Base-by-base conservation (phyloP, 2,888 invertebrate species). In the Ormyrus nitidulus region DNA sequence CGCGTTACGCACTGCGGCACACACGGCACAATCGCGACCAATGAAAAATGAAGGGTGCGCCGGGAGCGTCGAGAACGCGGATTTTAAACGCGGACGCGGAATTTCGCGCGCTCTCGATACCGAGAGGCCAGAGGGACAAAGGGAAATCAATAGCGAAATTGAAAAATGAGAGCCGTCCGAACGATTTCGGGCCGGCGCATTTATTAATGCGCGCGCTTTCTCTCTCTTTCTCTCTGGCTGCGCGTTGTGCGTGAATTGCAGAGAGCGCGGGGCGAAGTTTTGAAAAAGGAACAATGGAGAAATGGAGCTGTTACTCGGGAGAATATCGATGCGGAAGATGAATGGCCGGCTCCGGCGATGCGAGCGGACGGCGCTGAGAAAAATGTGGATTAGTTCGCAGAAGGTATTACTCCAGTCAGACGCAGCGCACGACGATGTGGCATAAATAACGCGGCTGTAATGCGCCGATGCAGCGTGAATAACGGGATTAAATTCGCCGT, bases 1-100 rank as follows among this genome's bases (percentile, higher is more conserved):
- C 49, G 75, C 73, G 64, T 73, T 73, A 73, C 73, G 73, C 54
- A 64, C 46, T 54, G 54, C 56, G 64, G 46, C 54, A 34, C 49
- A 19, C n/a, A n/a, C 59, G 34, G 4, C 13, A 9, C 19, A 6
- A 53, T 53, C 59, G 34, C 59, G 49, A 13, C 53, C 62, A 54
- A 64, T 77, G 69, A 77, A 64, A 77, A 77, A 77, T 77, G 70
- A 69, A 34, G 34, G 70, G 5, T 13, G 68, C n/a, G 68, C 34
- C 58, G n/a, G 10, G 13, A 46, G 51, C 48, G 48, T 59, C 58
- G 19, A 68, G 61, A 59, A 53, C 66, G 69, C n/a, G n/a, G n/a
- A n/a, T n/a, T n/a, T 76, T 76, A 76, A 76, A 58, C 13, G 59
- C 51, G 44, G 66, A 34, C 34, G 34, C 34, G 34, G 34, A 34